Evolutionary conservation across 2,888 invertebrate genomes (phyloP).

Genomic region (Philhelius pedissequus): DNA sequence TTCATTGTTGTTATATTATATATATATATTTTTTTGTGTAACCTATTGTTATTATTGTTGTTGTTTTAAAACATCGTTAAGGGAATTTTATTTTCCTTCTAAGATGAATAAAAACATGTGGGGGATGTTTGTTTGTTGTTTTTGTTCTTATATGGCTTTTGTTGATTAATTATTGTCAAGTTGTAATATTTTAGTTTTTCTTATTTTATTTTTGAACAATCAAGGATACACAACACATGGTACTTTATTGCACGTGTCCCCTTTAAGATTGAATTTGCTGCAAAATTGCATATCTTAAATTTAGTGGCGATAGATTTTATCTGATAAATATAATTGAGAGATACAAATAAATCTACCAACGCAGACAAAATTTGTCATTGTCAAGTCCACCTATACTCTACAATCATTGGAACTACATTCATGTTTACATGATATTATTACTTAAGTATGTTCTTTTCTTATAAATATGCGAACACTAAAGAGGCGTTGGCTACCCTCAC

Average conservation of each 20-base stretch:
- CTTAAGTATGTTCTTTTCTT: too few relatives aligned
- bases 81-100: conserved; percentile 41
- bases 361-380: too few relatives aligned
- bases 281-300: conserved; percentile 8
- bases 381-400: too few relatives aligned
- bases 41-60: background rate
- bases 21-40: background rate
- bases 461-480: too few relatives aligned
- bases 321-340: too few relatives aligned
- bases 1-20: conserved; percentile 15
- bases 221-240: conserved; percentile 42
- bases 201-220: conserved; percentile 26
- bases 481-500: too few relatives aligned
- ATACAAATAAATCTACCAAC: too few relatives aligned
- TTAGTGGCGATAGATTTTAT: too few relatives aligned
- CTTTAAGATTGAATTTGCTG: background rate
- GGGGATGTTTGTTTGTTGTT: conserved; percentile 10
- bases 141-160: conserved; percentile 31
- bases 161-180: conserved; percentile 11
- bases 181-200: conserved; percentile 24
- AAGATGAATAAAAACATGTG: conserved; percentile 4
- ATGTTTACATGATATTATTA: too few relatives aligned
- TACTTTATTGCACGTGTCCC: too few relatives aligned
- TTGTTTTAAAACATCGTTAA: conserved; percentile 38
- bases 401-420: too few relatives aligned